Conservation (phyloP, 2,888 invertebrate genomes). For the Podabrus alpinus region DNA sequence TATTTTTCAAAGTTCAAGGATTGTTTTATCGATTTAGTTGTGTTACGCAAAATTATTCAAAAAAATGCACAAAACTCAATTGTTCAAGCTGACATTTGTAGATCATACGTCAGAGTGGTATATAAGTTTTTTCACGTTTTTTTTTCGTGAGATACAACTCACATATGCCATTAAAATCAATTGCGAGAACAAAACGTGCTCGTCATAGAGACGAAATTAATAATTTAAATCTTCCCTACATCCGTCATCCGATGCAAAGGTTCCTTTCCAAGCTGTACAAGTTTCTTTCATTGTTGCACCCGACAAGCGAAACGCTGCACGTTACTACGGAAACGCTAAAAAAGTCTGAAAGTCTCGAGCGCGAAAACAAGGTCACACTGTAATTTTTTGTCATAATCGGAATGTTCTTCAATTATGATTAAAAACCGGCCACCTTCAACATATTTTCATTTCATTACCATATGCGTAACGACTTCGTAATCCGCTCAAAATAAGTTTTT, state of each 20-base stretch:
- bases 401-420: not conserved
- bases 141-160: not conserved
- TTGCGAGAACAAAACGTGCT: not conserved
- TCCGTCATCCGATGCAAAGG: not conserved
- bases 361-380: not conserved
- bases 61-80: not conserved
- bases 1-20: not conserved
- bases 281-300: not conserved
- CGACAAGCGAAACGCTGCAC: not conserved
- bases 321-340: not conserved
- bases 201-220: not conserved
- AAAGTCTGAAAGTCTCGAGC: not conserved
- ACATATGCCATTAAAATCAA: not conserved
- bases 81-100: not conserved
- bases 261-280: not conserved
- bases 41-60: not conserved
- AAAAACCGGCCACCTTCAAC: not conserved
- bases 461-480: not conserved
- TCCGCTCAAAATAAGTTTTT: not conserved
- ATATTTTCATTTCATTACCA: not conserved
- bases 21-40: not conserved
- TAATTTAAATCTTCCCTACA: not conserved
- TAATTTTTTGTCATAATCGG: too few relatives aligned
- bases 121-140: not conserved
- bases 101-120: not conserved